phyloP scores from a whole-genome alignment of 2,113 vertebrate genomes.

The Hipposideros armiger region DNA sequence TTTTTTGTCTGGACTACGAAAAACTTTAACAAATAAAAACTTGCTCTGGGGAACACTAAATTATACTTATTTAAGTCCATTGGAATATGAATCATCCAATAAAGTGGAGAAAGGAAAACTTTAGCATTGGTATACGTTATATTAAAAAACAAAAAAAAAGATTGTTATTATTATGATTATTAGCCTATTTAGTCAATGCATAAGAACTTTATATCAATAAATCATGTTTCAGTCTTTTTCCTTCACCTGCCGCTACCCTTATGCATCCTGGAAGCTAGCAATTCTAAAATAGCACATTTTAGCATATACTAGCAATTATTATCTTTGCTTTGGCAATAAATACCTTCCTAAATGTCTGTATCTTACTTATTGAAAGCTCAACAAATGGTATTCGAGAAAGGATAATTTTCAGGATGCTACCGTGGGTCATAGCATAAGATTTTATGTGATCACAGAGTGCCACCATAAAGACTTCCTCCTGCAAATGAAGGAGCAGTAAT shows the following conservation, averaged over 20 bases:
- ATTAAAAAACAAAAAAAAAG: constrained; percentile 47
- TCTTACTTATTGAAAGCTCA: constrained; percentile 51
- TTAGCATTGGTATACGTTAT: constrained; percentile 18
- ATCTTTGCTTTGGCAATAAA: constrained; percentile 38
- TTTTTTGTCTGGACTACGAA: constrained; percentile 57
- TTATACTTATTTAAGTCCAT: constrained; percentile 37
- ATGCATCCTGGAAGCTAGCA: neutral
- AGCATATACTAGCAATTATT: neutral
- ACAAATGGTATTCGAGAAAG: constrained; percentile 32
- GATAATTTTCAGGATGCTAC: constrained; percentile 57
- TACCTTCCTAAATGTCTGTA: constrained; percentile 45
- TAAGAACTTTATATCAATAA: constrained; percentile 56
- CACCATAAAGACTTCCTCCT: neutral
- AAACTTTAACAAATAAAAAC: constrained; percentile 68
- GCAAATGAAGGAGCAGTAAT: constrained; percentile 68
- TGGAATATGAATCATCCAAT: constrained; percentile 8
- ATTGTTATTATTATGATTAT: constrained; percentile 57
- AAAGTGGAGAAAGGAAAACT: constrained; percentile 47
- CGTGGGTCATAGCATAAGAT: constrained; percentile 60
- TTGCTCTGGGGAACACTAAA: constrained; percentile 52
- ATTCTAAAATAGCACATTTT: constrained; percentile 62
- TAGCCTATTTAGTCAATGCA: constrained; percentile 74
- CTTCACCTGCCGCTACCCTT: neutral
- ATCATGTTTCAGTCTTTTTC: constrained; percentile 39
- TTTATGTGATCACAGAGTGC: constrained; percentile 41